Percentiles rank a stretch among this genome's conserved stretches.
phyloP scores from a whole-genome alignment of 2,888 invertebrate genomes.

The Oscheius onirici region DNA sequence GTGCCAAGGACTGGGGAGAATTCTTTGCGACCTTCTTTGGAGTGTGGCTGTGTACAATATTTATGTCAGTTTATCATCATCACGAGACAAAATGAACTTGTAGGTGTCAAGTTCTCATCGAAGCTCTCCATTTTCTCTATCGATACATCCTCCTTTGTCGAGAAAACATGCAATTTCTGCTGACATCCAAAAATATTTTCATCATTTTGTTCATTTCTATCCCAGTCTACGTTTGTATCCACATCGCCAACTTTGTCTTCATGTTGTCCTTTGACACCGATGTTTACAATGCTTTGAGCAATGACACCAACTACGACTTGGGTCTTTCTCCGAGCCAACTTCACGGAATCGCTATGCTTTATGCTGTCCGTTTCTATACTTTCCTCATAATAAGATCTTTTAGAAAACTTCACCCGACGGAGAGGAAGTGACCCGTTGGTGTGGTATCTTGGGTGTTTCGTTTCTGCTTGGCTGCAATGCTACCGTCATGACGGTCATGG shows the following conservation, averaged over 20 bases:
- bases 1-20: background rate
- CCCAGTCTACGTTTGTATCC: background rate
- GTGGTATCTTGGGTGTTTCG: background rate
- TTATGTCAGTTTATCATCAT: no score
- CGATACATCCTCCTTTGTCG: conserved; percentile 7
- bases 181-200: background rate
- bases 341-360: conserved; percentile 13
- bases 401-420: background rate
- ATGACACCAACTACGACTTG: background rate
- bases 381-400: background rate
- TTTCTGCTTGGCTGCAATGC: background rate
- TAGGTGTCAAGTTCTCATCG: conserved; percentile 9
- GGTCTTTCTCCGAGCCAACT: background rate
- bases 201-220: background rate
- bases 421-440: conserved; percentile 11
- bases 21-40: background rate
- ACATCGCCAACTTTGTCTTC: background rate
- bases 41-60: background rate
- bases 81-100: no score
- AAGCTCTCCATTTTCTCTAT: conserved; percentile 10
- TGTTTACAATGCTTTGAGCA: background rate
- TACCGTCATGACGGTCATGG: background rate
- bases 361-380: conserved; percentile 29
- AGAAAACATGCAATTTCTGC: conserved; percentile 4
- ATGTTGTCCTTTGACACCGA: conserved; percentile 5